A percentile compares a stretch with the other conserved stretches of the same genome.
Conservation (phyloP, 2,888 invertebrate genomes). For the Ptychoptera contaminata region DNA sequence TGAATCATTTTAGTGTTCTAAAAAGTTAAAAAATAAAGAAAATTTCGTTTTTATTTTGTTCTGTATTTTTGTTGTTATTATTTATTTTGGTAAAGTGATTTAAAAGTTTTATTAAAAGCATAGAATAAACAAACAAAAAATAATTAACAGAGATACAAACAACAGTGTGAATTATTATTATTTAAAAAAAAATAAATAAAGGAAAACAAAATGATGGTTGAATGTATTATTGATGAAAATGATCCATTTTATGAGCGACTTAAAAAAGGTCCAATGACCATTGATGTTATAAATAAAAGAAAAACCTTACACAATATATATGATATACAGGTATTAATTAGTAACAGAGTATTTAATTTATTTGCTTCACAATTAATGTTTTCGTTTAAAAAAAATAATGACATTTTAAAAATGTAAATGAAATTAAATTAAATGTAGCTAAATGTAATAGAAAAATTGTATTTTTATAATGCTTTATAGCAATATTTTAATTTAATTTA, state of each 20-base stretch:
- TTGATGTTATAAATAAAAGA: not conserved
- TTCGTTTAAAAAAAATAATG: constrained; percentile 4
- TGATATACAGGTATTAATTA: constrained; percentile 10
- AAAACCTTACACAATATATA: not conserved
- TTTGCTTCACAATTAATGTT: not conserved
- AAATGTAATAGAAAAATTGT: no score
- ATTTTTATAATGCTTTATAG: no score
- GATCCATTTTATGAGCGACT: constrained; percentile 19
- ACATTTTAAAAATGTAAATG: no score
- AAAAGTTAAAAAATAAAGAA: no score
- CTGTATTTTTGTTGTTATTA: no score
- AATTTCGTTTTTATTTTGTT: no score
- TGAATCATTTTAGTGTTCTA: no score
- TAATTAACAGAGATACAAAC: not conserved
- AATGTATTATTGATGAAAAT: constrained; percentile 18
- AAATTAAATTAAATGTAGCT: no score
- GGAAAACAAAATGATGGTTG: constrained; percentile 20
- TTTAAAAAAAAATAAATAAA: not conserved
- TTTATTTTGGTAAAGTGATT: no score
- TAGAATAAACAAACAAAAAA: not conserved
- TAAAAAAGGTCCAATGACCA: constrained; percentile 15
- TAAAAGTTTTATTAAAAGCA: no score
- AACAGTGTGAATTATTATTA: not conserved
- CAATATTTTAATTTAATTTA: no score
- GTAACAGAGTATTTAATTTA: constrained; percentile 9